These are phyloP conservation scores for Lypha dubia DNA, from an alignment of 2,888 invertebrate species.

Conservation along the genomic window DNA sequence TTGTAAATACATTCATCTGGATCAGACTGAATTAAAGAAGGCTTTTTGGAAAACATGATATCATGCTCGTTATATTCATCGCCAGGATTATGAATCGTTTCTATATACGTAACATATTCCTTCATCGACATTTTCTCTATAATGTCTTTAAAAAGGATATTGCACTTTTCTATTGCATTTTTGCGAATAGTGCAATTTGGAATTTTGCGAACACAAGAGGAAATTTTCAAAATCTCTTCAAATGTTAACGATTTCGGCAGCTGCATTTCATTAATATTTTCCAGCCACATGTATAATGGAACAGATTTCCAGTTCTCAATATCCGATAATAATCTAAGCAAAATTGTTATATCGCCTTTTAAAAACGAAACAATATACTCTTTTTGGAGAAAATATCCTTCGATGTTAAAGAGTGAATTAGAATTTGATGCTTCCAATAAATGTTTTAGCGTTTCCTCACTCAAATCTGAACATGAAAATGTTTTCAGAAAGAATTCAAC, in stretches of 20 bases:
- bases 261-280: constrained; percentile 35
- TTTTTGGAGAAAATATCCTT: constrained; percentile 72
- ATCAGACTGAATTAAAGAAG: neutral
- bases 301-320: constrained; percentile 79
- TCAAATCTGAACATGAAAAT: constrained; percentile 73
- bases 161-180: constrained; percentile 65
- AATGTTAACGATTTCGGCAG: constrained; percentile 35
- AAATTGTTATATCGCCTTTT: constrained; percentile 38
- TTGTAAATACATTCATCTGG: constrained; percentile 25
- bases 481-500: constrained; percentile 75
- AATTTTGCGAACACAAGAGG: constrained; percentile 75
- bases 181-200: constrained; percentile 76
- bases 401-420: constrained; percentile 78
- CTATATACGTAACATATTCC: constrained; percentile 78
- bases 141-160: constrained; percentile 70
- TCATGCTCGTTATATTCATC: constrained; percentile 72
- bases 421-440: constrained; percentile 79
- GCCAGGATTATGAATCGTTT: constrained; percentile 76
- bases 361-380: constrained; percentile 71
- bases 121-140: constrained; percentile 74
- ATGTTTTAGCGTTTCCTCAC: constrained; percentile 71
- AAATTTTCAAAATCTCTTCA: constrained; percentile 74
- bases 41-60: constrained; percentile 51
- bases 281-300: constrained; percentile 78
- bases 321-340: constrained; percentile 65